phyloP scores from a whole-genome alignment of 2,797 vertebrate genomes.

The Rallus crepitans region DNA sequence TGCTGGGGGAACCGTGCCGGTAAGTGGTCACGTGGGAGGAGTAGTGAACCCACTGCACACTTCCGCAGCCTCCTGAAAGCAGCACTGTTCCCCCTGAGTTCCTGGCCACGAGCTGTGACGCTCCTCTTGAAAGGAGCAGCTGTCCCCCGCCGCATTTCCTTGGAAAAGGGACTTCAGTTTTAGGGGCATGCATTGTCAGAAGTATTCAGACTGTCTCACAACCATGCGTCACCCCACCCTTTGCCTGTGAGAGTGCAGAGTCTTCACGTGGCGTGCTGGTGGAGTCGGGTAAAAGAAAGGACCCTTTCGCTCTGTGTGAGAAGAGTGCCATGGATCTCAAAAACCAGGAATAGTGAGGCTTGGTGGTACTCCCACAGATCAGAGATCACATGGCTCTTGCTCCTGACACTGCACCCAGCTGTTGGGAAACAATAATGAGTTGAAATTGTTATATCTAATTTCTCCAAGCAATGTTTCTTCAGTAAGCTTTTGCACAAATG shows the following conservation, averaged over 20 bases:
- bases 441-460: neutral
- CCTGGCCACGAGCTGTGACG: accelerated
- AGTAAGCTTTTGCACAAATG: neutral
- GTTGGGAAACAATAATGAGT: neutral
- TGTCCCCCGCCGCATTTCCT: neutral
- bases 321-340: neutral
- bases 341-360: neutral
- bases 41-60: neutral
- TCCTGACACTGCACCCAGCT: neutral
- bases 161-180: neutral
- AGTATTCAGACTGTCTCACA: neutral
- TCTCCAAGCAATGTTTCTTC: neutral
- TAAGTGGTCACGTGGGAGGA: neutral
- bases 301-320: neutral
- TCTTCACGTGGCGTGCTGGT: neutral
- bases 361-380: neutral
- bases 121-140: neutral
- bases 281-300: neutral
- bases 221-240: neutral
- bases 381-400: neutral
- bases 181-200: neutral
- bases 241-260: neutral
- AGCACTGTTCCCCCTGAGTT: neutral
- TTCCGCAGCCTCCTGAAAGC: neutral
- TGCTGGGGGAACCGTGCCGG: neutral